Conservation (phyloP, 2,888 invertebrate species). For the Tiliacea aurago region DNA sequence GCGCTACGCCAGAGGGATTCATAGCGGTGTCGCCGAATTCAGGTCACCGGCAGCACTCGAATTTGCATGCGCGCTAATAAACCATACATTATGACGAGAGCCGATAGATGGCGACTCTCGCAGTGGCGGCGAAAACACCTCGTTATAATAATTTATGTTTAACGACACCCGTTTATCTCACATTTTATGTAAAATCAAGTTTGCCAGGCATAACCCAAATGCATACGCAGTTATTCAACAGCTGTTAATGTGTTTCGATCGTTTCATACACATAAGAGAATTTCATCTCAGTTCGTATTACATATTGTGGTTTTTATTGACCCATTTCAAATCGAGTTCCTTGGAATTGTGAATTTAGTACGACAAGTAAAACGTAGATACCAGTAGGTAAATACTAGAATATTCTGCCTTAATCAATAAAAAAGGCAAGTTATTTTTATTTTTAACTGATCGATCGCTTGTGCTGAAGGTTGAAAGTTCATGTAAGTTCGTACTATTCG, state of each 20-base stretch:
- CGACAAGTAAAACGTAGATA: conserved; percentile 26
- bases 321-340: conserved; percentile 51
- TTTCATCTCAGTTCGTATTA: conserved; percentile 41
- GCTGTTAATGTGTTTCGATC: conserved; percentile 35
- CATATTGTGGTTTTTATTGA: conserved; percentile 47
- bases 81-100: conserved; percentile 26
- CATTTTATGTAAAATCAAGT: conserved; percentile 52
- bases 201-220: conserved; percentile 55
- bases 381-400: conserved; percentile 33
- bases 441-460: conserved; percentile 44
- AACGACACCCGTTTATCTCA: conserved; percentile 34
- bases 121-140: conserved; percentile 37
- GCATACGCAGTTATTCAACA: conserved; percentile 39
- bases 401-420: conserved; percentile 54
- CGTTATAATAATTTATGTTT: conserved; percentile 34
- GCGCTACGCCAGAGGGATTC: conserved; percentile 51
- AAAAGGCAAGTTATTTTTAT: conserved; percentile 51
- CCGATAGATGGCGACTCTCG: conserved; percentile 38
- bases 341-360: conserved; percentile 33
- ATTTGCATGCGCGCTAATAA: conserved; percentile 76
- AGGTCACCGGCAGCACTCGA: conserved; percentile 72
- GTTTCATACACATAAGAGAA: conserved; percentile 14
- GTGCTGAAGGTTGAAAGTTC: conserved; percentile 45
- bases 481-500: conserved; percentile 21
- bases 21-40: conserved; percentile 68